Evolutionary conservation across 1,140 invertebrate species (phyloP).

Genomic region (Chironomus striatipennis): DNA sequence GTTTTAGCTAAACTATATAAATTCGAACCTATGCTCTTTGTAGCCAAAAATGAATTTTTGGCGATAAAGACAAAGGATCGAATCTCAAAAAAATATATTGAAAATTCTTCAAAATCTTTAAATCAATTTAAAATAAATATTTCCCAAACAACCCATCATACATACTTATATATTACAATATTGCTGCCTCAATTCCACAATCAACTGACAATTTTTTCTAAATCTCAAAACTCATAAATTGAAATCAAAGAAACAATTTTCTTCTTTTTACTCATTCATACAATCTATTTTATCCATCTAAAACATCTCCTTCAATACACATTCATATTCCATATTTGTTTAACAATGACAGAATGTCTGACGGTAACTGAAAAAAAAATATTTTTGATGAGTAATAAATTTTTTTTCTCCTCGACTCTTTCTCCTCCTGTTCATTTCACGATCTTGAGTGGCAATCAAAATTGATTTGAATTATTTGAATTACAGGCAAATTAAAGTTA

Average conservation of each 20-base stretch:
- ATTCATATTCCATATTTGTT: conserved; percentile 14
- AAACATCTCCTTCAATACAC: conserved; percentile 6
- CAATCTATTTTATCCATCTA: conserved; percentile 5
- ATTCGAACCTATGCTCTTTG: too few species aligned
- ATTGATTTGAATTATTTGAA: conserved; percentile 15
- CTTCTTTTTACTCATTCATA: neutral
- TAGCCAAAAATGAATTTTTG: too few species aligned
- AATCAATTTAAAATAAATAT: too few species aligned
- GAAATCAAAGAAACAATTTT: too few species aligned
- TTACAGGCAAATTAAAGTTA: conserved; percentile 14
- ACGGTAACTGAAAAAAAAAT: neutral
- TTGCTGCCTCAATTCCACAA: neutral
- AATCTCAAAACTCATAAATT: neutral
- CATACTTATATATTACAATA: too few species aligned
- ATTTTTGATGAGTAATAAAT: conserved; percentile 1
- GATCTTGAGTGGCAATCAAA: conserved; percentile 12
- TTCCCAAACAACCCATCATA: too few species aligned
- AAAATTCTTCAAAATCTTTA: too few species aligned
- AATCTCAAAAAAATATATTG: too few species aligned
- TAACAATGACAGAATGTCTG: conserved; percentile 12
- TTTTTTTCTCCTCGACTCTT: neutral
- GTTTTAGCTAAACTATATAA: too few species aligned
- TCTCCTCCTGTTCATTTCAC: neutral
- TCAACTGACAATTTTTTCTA: neutral
- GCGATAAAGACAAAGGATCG: too few species aligned